Evolutionary conservation across 2,888 invertebrate genomes (phyloP), one percentile per base, ranked within the genome.

Genomic region (Athalia rosae): DNA sequence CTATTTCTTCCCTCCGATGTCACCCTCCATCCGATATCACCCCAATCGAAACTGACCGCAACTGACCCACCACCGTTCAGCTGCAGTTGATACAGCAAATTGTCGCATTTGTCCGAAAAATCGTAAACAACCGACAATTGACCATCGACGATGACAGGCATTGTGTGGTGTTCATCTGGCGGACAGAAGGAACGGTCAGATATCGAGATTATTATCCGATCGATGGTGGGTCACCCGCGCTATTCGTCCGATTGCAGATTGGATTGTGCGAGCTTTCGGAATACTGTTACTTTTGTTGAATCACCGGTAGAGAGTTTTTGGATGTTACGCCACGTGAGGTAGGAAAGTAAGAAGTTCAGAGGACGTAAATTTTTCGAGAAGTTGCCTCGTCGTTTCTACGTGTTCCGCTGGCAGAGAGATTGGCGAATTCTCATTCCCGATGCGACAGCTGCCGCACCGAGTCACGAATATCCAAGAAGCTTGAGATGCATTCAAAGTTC

Each of bases 111-210:
- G 83, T 78, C 76, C 80, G 76, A 59, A 78, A 62, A 81, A 81
- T 84, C 85, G 83, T 85, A 86, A 85, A 84, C 85, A 82, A 81
- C 66, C 71, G 71, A 85, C 85, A 84, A 84, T 86, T 79, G 82
- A 58, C 78, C 78, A 82, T 80, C 84, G 84, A 85, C 86, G 84
- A 86, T 83, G 59, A 61, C 74, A 71, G 71, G 71, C 61, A 74
- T 74, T 74, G 74, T 74, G 45, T 41, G 50, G 15, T 15, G 4
- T 28, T 15, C 48, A 9, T 66, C 28, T 67, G 9, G 67, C 13
- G 6, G 9, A 11, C 13, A 47, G 64, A n/a, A n/a, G 41, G n/a
- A 41, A 15, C 28, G 8, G 48, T n/a, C 62, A 50, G 48, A 53
- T 67, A 50, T 58, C 56, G 41, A 62, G 58, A 71, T 56, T 41